These are phyloP conservation scores for Odontamblyopus lacepedii DNA, from an alignment of 2,797 vertebrate species.

Conservation along the genomic window DNA sequence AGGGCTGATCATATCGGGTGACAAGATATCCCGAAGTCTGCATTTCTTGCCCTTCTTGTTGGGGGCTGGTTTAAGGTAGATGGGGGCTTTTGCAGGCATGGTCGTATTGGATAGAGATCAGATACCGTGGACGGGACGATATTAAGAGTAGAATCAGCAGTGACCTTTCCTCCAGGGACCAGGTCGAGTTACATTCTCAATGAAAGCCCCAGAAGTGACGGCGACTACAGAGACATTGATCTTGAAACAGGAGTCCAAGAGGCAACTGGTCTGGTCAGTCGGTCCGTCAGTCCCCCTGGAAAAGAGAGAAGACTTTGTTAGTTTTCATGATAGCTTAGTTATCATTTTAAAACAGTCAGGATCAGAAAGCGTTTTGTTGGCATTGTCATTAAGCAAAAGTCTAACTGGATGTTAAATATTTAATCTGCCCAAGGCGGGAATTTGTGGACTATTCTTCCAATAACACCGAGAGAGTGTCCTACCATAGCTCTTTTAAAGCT, in stretches of 20 bases:
- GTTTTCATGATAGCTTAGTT: constrained; percentile 3
- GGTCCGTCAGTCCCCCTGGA: constrained; percentile 52
- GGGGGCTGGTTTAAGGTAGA: constrained; percentile 93
- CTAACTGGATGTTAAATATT: too few relatives aligned
- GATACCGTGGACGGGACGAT: constrained; percentile 32
- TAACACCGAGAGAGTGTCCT: too few relatives aligned
- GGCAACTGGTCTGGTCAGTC: constrained; percentile 27
- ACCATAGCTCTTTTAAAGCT: too few relatives aligned
- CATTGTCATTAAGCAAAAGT: too few relatives aligned
- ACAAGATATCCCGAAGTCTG: constrained; percentile 93
- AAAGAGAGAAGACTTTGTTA: constrained; percentile 54
- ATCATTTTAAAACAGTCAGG: too few relatives aligned
- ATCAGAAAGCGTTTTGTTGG: too few relatives aligned
- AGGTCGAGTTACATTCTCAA: constrained; percentile 78
- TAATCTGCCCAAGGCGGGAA: too few relatives aligned
- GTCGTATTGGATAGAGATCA: constrained; percentile 55
- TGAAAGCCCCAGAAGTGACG: constrained; percentile 45
- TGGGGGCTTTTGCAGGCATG: constrained; percentile 98
- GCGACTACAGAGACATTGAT: constrained; percentile 54
- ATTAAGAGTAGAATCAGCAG: constrained; percentile 33
- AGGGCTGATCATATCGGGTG: constrained; percentile 98
- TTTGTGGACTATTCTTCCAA: too few relatives aligned
- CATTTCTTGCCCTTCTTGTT: constrained; percentile 96
- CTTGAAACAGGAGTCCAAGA: constrained; percentile 38
- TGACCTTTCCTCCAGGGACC: constrained; percentile 47